Percentiles rank a stretch among this genome's conserved stretches.
Conservation (phyloP, 2,797 vertebrate genomes). For the Liasis olivaceus region DNA sequence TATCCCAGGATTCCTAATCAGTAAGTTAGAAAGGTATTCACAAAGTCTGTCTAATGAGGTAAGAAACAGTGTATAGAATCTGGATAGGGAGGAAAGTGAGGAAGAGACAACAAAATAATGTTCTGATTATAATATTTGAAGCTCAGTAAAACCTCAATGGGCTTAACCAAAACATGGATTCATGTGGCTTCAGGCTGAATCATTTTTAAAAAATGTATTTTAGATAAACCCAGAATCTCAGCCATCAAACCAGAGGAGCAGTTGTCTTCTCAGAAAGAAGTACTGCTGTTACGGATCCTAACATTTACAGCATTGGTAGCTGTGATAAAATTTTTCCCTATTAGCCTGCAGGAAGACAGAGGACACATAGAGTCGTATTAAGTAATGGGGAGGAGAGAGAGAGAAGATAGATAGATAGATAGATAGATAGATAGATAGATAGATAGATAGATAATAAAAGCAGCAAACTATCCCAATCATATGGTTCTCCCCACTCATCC, state of each 20-base stretch:
- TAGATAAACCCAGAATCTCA: not conserved
- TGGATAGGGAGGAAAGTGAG: not conserved
- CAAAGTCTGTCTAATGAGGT: not conserved
- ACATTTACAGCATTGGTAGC: not conserved
- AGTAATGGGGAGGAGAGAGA: not conserved
- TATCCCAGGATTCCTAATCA: not conserved
- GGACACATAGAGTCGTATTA: not conserved
- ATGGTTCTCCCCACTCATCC: not conserved
- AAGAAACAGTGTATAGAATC: not conserved
- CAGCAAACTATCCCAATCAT: not conserved
- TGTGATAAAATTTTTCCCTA: not conserved
- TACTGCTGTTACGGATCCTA: not conserved
- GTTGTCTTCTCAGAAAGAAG: not conserved
- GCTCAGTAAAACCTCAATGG: not conserved
- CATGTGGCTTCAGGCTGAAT: not conserved
- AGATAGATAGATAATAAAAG: not conserved
- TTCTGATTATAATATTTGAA: not conserved
- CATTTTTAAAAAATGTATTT: not conserved
- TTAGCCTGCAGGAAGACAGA: not conserved
- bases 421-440: too few relatives aligned
- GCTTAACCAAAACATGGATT: not conserved
- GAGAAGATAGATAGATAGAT: too few relatives aligned
- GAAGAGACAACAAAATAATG: not conserved
- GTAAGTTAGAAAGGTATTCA: not conserved
- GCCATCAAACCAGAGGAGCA: not conserved